Evolutionary conservation across 2,888 invertebrate genomes (phyloP), one percentile per base, ranked within the genome.

Genomic region (Bellardia pandia): DNA sequence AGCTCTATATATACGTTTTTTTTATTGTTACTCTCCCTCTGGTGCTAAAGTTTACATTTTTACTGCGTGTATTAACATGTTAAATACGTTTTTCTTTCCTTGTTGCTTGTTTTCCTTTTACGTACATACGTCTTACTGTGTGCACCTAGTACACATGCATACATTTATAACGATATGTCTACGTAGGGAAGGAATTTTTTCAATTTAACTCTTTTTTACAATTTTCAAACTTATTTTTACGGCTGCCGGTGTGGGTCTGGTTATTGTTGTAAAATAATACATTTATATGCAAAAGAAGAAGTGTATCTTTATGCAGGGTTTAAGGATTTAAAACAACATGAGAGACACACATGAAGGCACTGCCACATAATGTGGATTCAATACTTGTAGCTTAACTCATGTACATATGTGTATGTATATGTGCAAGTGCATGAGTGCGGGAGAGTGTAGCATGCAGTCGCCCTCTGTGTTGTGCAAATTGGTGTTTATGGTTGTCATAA

Each of bases 401-500:
- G 45, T 11, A 45, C 3, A 42, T 42, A 77, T 40, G 9, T 45
- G 30, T 62, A 42, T 80, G 53, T 53, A 48, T 56, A 7, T 16
- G 56, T 23, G 14, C 3, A 37, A 14, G 14, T 51, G 58, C 5
- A n/a, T 40, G 30, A 56, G 58, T 37, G 5, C 33, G 23, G n/a
- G n/a, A 8, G 45, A 66, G 37, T 68, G 58, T 23, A 74, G 16
- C 11, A 37, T 75, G 48, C 33, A 74, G 60, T 56, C 56, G 23
- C 40, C 74, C 75, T 78, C 60, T 78, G 75, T 74, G 45, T 45
- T 45, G 23, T 75, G 58, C 86, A 86, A 83, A 86, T 79, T 86
- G 75, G 56, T 86, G 79, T 79, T 86, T 71, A 71, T 83, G 58
- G 33, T n/a, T 71, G 62, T 56, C 75, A 75, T 79, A 83, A 83